Percentiles rank a stretch among this genome's conserved stretches.
phyloP scores from a whole-genome alignment of 2,888 invertebrate genomes.

The Gerosis bhagava region DNA sequence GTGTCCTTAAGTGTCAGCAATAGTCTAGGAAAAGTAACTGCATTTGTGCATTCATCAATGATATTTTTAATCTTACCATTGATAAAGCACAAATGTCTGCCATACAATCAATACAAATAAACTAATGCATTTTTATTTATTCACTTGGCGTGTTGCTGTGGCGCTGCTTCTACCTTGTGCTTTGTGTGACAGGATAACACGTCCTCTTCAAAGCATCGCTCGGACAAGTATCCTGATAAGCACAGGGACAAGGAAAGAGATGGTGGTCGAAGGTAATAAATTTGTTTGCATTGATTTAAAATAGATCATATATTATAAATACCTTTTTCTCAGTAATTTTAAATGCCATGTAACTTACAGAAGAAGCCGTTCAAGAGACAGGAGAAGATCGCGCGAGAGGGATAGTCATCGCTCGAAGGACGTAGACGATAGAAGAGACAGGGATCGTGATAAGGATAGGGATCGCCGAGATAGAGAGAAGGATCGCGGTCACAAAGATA shows the following conservation, averaged over 20 bases:
- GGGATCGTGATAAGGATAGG: constrained; percentile 45
- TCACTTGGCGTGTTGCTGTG: constrained; percentile 82
- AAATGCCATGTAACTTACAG: too few species aligned
- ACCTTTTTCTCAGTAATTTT: too few species aligned
- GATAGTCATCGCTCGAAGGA: constrained; percentile 81
- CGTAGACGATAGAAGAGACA: constrained; percentile 70
- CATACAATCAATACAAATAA: constrained; percentile 59
- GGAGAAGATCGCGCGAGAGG: constrained; percentile 83
- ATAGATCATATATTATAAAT: too few species aligned
- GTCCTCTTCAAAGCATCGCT: constrained; percentile 79
- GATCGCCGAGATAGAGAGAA: constrained; percentile 45
- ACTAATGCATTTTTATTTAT: constrained; percentile 81
- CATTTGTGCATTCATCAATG: constrained; percentile 64
- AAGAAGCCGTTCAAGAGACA: constrained; percentile 69
- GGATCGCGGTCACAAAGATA: constrained; percentile 41
- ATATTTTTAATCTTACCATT: constrained; percentile 33
- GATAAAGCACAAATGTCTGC: constrained; percentile 58
- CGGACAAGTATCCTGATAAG: constrained; percentile 80
- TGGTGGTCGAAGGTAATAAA: constrained; percentile 59
- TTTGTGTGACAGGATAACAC: constrained; percentile 83
- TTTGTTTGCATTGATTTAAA: too few species aligned
- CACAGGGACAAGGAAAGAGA: constrained; percentile 74
- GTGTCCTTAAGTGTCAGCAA: constrained; percentile 50
- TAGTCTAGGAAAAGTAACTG: constrained; percentile 62
- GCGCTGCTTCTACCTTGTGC: constrained; percentile 83